These are phyloP conservation scores for Meganola albula DNA, from an alignment of 2,888 invertebrate genomes.

Conservation along the genomic window DNA sequence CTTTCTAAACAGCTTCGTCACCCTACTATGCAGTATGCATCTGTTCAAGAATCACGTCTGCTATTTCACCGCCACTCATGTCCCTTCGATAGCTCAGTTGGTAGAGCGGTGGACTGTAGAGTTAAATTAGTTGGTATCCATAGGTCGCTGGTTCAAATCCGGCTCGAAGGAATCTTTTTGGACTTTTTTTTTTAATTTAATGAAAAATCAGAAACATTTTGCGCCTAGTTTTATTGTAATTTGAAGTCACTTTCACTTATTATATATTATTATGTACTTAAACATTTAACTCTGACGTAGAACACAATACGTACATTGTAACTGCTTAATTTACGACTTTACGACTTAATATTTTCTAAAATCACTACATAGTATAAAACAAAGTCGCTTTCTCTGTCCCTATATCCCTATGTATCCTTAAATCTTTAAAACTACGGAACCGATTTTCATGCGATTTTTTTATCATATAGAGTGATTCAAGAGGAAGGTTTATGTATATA, in stretches of 20 bases:
- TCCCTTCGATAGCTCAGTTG: slow-evolving; percentile 75
- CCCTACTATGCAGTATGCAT: slow-evolving; percentile 24
- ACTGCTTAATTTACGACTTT: too few relatives aligned
- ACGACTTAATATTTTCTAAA: background rate
- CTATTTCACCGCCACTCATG: slow-evolving; percentile 15
- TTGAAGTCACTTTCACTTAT: too few relatives aligned
- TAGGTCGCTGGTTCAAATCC: slow-evolving; percentile 82
- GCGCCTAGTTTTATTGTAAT: too few relatives aligned
- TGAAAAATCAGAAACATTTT: too few relatives aligned
- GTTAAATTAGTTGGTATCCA: slow-evolving; percentile 55
- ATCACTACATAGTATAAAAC: background rate
- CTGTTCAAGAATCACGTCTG: slow-evolving; percentile 4
- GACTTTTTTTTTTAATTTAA: slow-evolving; percentile 1
- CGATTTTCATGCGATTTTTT: too few relatives aligned
- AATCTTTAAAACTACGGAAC: too few relatives aligned
- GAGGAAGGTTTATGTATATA: too few relatives aligned
- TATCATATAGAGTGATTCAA: too few relatives aligned
- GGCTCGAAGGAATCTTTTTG: slow-evolving; percentile 73
- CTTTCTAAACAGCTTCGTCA: slow-evolving; percentile 24
- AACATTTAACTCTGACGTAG: too few relatives aligned
- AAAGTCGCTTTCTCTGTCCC: background rate
- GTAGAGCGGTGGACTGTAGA: slow-evolving; percentile 72
- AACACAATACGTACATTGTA: too few relatives aligned
- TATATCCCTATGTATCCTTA: too few relatives aligned
- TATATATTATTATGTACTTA: too few relatives aligned